phyloP scores from a whole-genome alignment of 2,113 vertebrate species.

The Silurus glanis region DNA sequence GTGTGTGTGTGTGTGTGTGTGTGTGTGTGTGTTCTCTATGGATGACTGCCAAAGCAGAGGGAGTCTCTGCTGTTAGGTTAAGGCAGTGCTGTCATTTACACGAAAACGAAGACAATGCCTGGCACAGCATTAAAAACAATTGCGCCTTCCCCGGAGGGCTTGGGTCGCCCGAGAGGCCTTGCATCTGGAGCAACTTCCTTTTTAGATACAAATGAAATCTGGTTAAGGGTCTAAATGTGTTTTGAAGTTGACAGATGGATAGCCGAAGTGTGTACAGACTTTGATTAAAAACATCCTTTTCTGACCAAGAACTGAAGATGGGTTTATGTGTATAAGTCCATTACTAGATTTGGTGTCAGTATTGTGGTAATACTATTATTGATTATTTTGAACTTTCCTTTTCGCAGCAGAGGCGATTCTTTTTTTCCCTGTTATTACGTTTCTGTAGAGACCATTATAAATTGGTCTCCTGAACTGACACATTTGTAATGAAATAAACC shows the following conservation, averaged over 20 bases:
- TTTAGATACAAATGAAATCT: constrained; percentile 44
- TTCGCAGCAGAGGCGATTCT: not conserved
- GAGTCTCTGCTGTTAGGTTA: constrained; percentile 64
- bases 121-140: constrained; percentile 71
- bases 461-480: not conserved
- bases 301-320: not conserved
- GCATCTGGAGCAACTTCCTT: constrained; percentile 65
- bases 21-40: constrained; percentile 60
- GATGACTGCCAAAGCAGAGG: constrained; percentile 59
- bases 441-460: not conserved
- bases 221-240: constrained; percentile 31
- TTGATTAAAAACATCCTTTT: constrained; percentile 41
- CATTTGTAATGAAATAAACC: not conserved
- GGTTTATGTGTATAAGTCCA: not conserved
- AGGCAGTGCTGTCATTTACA: constrained; percentile 58
- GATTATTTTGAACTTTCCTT: not conserved
- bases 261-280: constrained; percentile 31
- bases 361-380: too few relatives aligned
- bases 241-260: constrained; percentile 65
- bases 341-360: not conserved
- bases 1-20: constrained; percentile 51
- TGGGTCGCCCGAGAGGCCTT: constrained; percentile 33
- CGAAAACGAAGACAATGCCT: constrained; percentile 76
- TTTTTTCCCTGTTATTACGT: not conserved
- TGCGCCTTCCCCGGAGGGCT: constrained; percentile 54